Evolutionary conservation across 1,140 invertebrate genomes (phyloP).

Genomic region (Drosophila sucinea): DNA sequence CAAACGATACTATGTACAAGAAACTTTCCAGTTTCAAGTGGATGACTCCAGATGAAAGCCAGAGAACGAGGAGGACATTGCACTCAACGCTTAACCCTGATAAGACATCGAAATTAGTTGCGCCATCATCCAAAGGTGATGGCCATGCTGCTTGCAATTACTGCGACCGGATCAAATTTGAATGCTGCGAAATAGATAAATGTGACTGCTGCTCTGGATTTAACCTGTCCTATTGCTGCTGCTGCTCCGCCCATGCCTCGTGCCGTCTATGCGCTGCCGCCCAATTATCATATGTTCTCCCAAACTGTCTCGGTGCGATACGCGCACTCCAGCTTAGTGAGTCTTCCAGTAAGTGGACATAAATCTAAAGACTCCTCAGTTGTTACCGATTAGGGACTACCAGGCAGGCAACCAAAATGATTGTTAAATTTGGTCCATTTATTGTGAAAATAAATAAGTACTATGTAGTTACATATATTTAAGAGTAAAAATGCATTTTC

Average conservation of each 20-base stretch:
- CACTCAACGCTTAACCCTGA: constrained; percentile 12
- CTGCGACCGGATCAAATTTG: constrained; percentile 39
- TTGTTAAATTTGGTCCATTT: constrained; percentile 15
- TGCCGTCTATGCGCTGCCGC: constrained; percentile 49
- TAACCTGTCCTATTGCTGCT: constrained; percentile 33
- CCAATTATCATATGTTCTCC: constrained; percentile 50
- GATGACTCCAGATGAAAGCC: constrained; percentile 27
- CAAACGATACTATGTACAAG: constrained; percentile 62
- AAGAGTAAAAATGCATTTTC: background rate
- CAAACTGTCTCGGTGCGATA: constrained; percentile 73
- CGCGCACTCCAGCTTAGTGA: constrained; percentile 52
- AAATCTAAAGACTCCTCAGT: constrained; percentile 5
- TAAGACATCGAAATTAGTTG: constrained; percentile 44
- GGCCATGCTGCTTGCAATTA: background rate
- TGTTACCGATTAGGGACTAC: constrained; percentile 18
- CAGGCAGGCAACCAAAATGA: background rate
- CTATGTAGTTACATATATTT: constrained; percentile 30
- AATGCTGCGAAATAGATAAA: constrained; percentile 60
- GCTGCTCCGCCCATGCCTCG: constrained; percentile 22
- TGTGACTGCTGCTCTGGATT: constrained; percentile 46
- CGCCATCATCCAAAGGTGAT: constrained; percentile 9
- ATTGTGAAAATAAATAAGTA: background rate
- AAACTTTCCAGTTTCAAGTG: constrained; percentile 63
- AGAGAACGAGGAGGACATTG: constrained; percentile 30
- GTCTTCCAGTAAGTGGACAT: constrained; percentile 10